Evolutionary conservation across 2,888 invertebrate genomes (phyloP), one percentile per base, ranked within the genome.

Genomic region (Drosophila antonietae): DNA sequence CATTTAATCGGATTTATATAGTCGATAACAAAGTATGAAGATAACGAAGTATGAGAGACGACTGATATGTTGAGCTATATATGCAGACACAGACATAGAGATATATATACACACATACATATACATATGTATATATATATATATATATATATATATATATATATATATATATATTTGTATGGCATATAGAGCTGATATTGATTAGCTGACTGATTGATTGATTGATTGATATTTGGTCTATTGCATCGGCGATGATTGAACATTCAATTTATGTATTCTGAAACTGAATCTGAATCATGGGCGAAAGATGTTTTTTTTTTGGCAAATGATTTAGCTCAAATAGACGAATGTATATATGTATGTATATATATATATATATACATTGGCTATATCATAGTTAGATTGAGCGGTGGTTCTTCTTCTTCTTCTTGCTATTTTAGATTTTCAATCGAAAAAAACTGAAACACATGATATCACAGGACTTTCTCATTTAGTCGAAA

Each of bases 1-100:
- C 88, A 82, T 73, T 87, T 74, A 85, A 72, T 82, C 82, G 84
- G 69, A 76, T 70, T 81, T 79, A 75, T 73, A 70, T 64, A 78
- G 65, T 65, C 44, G 75, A 73, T 57, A 81, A 82, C 63, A 67
- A 69, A 76, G 60, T 65, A 75, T 75, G 76, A 76, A 76, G 68
- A 65, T 60, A 43, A 73, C 76, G 76, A 76, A 59, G 23, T 64
- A 76, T 76, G 76, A 76, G 68, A 68, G 76, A 76, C 72, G 75
- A 72, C 68, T 56, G 23, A 46, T 28, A 75, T 76, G 68, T 61
- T 55, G 52, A 60, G 53, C 67, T 72, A 39, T 39, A 56, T 56
- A 51, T 51, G 28, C 41, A 20, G 18, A 39, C 18, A 39, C n/a
- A 43, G 31, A 37, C 8, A 60, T 5, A 37, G 18, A 35, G 28